These are phyloP conservation scores for Caenorhabditis virilis DNA, from an alignment of 2,888 invertebrate species.

Conservation along the genomic window DNA sequence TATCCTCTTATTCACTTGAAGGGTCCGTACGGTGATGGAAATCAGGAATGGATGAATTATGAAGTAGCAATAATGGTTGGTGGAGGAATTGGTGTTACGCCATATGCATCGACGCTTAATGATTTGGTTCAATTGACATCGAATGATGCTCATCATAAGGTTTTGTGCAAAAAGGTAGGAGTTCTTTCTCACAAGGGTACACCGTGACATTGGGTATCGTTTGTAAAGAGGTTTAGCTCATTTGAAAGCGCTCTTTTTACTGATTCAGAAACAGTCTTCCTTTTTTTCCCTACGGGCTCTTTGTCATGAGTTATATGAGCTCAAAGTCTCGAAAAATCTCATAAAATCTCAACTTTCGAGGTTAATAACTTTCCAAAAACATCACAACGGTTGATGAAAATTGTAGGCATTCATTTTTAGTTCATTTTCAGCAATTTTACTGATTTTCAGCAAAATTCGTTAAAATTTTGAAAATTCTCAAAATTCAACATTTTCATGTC, in stretches of 20 bases:
- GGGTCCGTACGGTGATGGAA: slow-evolving; percentile 94
- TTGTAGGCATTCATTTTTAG: no score
- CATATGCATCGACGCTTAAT: slow-evolving; percentile 93
- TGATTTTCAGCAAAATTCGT: background rate
- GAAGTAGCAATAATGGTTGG: slow-evolving; percentile 93
- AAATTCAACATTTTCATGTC: no score
- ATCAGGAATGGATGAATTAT: slow-evolving; percentile 86
- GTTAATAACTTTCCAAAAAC: background rate
- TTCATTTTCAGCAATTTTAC: background rate
- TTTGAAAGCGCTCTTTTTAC: no score
- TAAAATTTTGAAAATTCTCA: no score
- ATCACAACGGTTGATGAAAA: no score
- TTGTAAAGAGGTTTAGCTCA: no score
- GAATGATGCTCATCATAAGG: slow-evolving; percentile 88
- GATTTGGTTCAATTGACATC: slow-evolving; percentile 83
- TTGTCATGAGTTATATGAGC: background rate
- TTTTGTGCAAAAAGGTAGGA: slow-evolving; percentile 85
- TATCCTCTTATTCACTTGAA: slow-evolving; percentile 76
- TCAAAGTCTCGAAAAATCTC: background rate
- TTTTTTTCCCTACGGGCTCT: no score
- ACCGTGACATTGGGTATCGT: no score
- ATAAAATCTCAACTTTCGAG: slow-evolving; percentile 5
- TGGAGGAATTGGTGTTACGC: slow-evolving; percentile 94
- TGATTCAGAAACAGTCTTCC: no score
- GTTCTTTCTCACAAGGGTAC: no score